These are phyloP conservation scores for Bhutanitis thaidina DNA, from an alignment of 2,888 invertebrate species.

Conservation along the genomic window DNA sequence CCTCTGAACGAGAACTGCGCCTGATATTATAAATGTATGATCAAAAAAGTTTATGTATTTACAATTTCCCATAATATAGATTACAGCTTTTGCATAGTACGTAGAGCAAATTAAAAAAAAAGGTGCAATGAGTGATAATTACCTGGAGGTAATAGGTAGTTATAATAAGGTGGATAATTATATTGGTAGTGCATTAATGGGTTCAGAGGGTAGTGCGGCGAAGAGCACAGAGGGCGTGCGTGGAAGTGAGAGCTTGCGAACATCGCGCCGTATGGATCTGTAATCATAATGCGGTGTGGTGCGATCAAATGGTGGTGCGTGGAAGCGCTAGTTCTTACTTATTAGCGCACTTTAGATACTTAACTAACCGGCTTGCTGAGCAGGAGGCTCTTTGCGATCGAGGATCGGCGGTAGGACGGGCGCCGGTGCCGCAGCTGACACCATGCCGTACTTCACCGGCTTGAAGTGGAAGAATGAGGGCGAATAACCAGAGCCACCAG, in stretches of 20 bases:
- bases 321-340: slow-evolving; percentile 69
- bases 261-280: slow-evolving; percentile 71
- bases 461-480: slow-evolving; percentile 96
- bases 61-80: no score
- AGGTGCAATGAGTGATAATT: slow-evolving; percentile 35
- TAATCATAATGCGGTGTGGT: slow-evolving; percentile 55
- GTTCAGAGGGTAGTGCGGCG: slow-evolving; percentile 76
- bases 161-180: slow-evolving; percentile 72
- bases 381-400: slow-evolving; percentile 77
- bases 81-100: no score
- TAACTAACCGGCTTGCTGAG: slow-evolving; percentile 80
- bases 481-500: slow-evolving; percentile 90
- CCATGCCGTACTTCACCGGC: slow-evolving; percentile 89
- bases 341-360: slow-evolving; percentile 74
- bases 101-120: neutral
- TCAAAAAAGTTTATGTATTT: no score
- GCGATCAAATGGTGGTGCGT: slow-evolving; percentile 54
- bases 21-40: no score
- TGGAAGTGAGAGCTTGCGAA: slow-evolving; percentile 67
- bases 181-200: slow-evolving; percentile 73
- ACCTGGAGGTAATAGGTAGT: slow-evolving; percentile 74
- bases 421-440: slow-evolving; percentile 71
- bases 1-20: no score
- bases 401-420: slow-evolving; percentile 62
- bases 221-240: slow-evolving; percentile 69